Evolutionary conservation across 2,888 invertebrate species (phyloP), one percentile per base, ranked within the genome.

Genomic region (Gryllus longicercus): DNA sequence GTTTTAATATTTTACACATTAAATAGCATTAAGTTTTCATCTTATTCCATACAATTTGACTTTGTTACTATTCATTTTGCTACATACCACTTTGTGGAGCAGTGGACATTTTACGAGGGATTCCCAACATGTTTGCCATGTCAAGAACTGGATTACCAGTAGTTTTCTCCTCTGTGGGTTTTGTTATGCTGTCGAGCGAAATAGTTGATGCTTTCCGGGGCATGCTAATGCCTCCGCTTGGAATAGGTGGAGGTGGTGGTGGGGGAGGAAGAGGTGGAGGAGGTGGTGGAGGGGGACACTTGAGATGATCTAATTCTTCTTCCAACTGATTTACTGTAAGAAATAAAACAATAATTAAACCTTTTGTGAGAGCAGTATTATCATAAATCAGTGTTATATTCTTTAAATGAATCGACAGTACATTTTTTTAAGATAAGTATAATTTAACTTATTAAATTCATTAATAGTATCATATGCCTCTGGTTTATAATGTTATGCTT

Each of bases 51-150:
- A 8, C 38, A 38, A 38, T 38, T 38, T 8, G 38, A 11, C 16
- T 81, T 80, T 77, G 50, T 76, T 25, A n/a, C 21, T 38, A 74
- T 18, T 21, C n/a, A 2, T 11, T 23, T 76, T 14, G 8, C 11
- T 8, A 23, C 23, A 2, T 21, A 25, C 38, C 38, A 76, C 76
- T 21, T 77, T 23, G n/a, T 18, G 77, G 50, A 14, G 25, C 82
- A 85, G 82, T 88, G 90, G 90, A 83, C 89, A 90, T 88, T 78
- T 88, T 89, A 49, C 90, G 90, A 50, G 90, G 89, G 21, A 89
- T 89, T 0, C 91, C 90, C 76, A 92, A 85, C 87, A 91, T 87
- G 78, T 89, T 89, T 11, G 91, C 91, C 91, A 92, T 91, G 79
- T 89, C 88, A 12, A 86, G 83, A 11, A 89, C 86, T 1, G 89